A percentile compares a stretch with the other conserved stretches of the same genome.
These are phyloP conservation scores for Pangasius krempfi DNA, from an alignment of 2,797 vertebrate genomes.

Conservation along the genomic window DNA sequence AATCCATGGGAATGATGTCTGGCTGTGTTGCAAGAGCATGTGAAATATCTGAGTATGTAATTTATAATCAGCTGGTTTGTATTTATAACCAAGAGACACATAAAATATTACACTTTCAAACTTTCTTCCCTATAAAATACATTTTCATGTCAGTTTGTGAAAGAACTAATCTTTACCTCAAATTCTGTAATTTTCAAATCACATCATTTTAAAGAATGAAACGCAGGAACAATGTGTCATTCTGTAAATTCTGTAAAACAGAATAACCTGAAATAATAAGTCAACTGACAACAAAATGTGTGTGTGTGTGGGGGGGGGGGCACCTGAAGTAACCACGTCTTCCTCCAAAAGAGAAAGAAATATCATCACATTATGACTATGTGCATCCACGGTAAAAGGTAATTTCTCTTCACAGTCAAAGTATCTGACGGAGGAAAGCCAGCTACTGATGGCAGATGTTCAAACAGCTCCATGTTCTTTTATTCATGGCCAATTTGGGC, in stretches of 20 bases:
- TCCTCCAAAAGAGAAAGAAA: neutral
- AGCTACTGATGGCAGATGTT: conserved; percentile 45
- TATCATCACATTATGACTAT: neutral
- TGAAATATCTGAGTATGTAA: neutral
- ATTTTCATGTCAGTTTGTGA: neutral
- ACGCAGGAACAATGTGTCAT: neutral
- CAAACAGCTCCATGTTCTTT: conserved; percentile 43
- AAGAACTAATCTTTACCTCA: neutral
- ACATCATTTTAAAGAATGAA: neutral
- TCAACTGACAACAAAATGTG: neutral
- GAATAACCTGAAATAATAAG: neutral
- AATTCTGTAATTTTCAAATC: neutral
- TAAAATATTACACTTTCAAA: neutral
- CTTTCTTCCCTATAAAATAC: neutral
- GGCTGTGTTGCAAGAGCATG: neutral
- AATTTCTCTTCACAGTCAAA: conserved; percentile 9
- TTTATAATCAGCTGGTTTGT: conserved; percentile 6
- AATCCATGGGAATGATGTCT: conserved; percentile 29
- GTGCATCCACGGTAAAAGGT: neutral
- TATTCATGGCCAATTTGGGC: conserved; percentile 55
- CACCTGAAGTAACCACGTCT: neutral
- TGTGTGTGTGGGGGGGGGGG: too few relatives aligned
- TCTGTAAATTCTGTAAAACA: too few relatives aligned
- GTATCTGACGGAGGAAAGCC: neutral
- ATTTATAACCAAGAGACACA: conserved; percentile 15